A percentile compares a stretch with the other conserved stretches of the same genome.
phyloP scores from a whole-genome alignment of 2,888 invertebrate genomes.

The Agrilus biguttatus region DNA sequence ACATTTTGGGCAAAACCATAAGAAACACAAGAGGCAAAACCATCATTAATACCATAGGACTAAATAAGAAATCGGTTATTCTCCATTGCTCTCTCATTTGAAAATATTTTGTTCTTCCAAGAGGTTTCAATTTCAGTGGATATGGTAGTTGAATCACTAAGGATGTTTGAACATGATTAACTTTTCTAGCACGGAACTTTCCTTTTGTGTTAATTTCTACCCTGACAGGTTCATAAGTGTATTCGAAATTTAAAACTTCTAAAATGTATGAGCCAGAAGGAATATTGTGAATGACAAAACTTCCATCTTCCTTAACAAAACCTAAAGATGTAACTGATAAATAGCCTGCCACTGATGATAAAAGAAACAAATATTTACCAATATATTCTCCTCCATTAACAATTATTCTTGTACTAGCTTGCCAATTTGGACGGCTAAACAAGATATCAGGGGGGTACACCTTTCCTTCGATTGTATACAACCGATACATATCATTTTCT shows the following conservation, averaged over 20 bases:
- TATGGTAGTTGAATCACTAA: constrained; percentile 84
- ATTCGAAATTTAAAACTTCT: constrained; percentile 83
- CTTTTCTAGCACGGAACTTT: constrained; percentile 86
- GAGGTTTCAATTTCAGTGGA: constrained; percentile 76
- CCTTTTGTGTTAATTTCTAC: constrained; percentile 97
- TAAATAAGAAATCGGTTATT: constrained; percentile 88
- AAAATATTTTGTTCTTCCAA: constrained; percentile 71
- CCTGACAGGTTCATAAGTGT: constrained; percentile 82
- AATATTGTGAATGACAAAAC: constrained; percentile 76
- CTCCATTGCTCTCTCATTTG: constrained; percentile 94
- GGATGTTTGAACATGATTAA: constrained; percentile 86
- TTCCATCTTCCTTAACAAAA: constrained; percentile 81
- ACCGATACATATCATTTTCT: constrained; percentile 32
- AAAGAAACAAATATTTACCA: too few species aligned
- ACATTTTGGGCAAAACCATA: constrained; percentile 87
- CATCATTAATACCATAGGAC: constrained; percentile 98
- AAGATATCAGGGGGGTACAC: constrained; percentile 58
- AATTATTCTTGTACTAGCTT: constrained; percentile 59
- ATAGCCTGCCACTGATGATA: too few species aligned
- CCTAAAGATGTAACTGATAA: constrained; percentile 36
- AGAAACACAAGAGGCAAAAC: constrained; percentile 79
- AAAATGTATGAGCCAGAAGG: constrained; percentile 88
- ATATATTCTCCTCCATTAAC: constrained; percentile 76
- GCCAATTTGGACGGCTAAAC: constrained; percentile 49
- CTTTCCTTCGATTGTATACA: constrained; percentile 68